Evolutionary conservation across 2,113 vertebrate species (phyloP).

Genomic region (Hypomesus transpacificus): DNA sequence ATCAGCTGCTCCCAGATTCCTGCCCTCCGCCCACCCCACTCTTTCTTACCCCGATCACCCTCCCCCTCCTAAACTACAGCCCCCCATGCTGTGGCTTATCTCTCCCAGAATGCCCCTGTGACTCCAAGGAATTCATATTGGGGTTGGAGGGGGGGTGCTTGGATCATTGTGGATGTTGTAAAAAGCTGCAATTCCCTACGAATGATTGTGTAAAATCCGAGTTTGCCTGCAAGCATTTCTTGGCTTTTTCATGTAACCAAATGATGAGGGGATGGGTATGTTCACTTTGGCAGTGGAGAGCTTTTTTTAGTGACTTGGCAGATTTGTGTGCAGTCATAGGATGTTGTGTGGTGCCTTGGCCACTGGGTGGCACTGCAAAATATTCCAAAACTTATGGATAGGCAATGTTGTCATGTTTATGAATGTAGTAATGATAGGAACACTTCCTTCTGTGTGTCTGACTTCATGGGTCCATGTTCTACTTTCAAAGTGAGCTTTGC

Average conservation of each 20-base stretch:
- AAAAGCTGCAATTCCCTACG: no score
- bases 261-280: no score
- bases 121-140: conserved; percentile 7
- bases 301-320: background rate
- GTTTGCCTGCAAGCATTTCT: no score
- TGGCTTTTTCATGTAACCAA: no score
- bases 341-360: background rate
- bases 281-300: no score
- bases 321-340: background rate
- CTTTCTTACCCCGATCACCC: conserved; percentile 15
- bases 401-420: background rate
- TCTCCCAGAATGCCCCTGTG: conserved; percentile 12
- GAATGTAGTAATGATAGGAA: background rate
- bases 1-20: conserved; percentile 62
- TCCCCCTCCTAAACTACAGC: background rate
- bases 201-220: no score
- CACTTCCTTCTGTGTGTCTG: no score
- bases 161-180: no score
- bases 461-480: no score
- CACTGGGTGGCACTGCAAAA: conserved; percentile 11
- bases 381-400: background rate
- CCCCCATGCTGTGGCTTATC: conserved; percentile 26
- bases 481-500: background rate
- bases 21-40: conserved; percentile 55
- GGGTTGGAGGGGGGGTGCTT: no score